Percentiles rank a stretch among this genome's conserved stretches.
phyloP scores from a whole-genome alignment of 92 coral and sea anemone genomes.

The Siderastrea siderea region DNA sequence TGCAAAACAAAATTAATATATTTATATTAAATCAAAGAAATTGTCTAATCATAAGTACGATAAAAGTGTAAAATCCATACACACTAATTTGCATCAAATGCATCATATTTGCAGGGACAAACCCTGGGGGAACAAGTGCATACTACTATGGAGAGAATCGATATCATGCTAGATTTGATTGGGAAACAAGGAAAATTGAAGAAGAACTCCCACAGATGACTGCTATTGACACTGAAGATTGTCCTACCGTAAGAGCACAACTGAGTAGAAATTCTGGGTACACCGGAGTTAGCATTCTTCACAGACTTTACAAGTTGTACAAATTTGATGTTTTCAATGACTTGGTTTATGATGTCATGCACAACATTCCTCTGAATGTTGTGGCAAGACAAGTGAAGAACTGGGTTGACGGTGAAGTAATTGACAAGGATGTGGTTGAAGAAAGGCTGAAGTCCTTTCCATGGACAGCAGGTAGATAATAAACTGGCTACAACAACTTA shows the following conservation, averaged over 20 bases:
- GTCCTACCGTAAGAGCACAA: conserved; percentile 43
- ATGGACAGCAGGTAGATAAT: conserved; percentile 56
- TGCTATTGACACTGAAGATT: conserved; percentile 39
- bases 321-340: conserved; percentile 49
- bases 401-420: conserved; percentile 19
- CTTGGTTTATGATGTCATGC: conserved; percentile 48
- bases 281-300: conserved; percentile 55
- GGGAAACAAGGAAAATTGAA: conserved; percentile 36
- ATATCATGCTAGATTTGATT: conserved; percentile 37
- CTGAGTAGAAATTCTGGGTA: conserved; percentile 47
- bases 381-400: conserved; percentile 30
- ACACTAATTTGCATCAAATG: background rate
- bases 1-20: background rate
- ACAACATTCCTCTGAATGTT: conserved; percentile 57
- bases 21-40: background rate
- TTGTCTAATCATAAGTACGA: background rate
- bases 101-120: conserved; percentile 27
- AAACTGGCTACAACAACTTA: background rate
- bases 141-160: conserved; percentile 55
- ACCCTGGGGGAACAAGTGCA: conserved; percentile 23
- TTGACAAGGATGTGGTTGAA: conserved; percentile 51
- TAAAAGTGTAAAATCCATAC: background rate
- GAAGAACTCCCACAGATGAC: conserved; percentile 37
- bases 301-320: conserved; percentile 51
- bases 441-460: conserved; percentile 38